phyloP scores from a whole-genome alignment of 2,888 invertebrate genomes.

The Adelphocoris suturalis region DNA sequence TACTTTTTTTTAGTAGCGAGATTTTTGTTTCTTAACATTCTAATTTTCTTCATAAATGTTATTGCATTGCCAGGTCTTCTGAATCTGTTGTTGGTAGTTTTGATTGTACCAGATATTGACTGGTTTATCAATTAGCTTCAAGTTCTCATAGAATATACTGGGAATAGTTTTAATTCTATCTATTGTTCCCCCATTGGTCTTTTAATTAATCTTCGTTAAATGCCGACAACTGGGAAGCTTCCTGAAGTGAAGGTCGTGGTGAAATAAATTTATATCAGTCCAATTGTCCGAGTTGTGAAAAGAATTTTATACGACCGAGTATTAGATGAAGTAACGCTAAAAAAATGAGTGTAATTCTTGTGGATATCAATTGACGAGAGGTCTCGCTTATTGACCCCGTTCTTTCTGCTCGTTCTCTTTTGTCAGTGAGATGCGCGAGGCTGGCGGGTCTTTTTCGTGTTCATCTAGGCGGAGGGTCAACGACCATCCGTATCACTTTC shows the following conservation, averaged over 20 bases:
- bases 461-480: slow-evolving; percentile 50
- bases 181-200: too few species aligned
- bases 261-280: slow-evolving; percentile 48
- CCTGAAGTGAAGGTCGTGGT: background rate
- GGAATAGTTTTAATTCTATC: too few species aligned
- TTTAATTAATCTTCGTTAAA: slow-evolving; percentile 29
- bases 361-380: slow-evolving; percentile 60
- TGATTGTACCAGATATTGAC: too few species aligned
- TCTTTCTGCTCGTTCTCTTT: slow-evolving; percentile 31
- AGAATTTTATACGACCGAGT: background rate
- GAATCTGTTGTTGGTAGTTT: too few species aligned
- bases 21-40: too few species aligned
- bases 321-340: slow-evolving; percentile 25
- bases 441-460: slow-evolving; percentile 6
- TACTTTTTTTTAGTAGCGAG: too few species aligned
- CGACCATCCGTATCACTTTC: slow-evolving; percentile 53
- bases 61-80: too few species aligned
- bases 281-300: background rate
- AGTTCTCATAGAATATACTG: too few species aligned
- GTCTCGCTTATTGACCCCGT: slow-evolving; percentile 64
- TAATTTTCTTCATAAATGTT: too few species aligned
- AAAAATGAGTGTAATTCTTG: slow-evolving; percentile 55
- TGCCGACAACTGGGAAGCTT: background rate
- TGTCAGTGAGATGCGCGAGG: slow-evolving; percentile 40
- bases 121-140: too few species aligned